Percentiles rank a stretch among this genome's conserved stretches.
These are phyloP conservation scores for Dysmachus trigonus DNA, from an alignment of 2,888 invertebrate species.

Conservation along the genomic window DNA sequence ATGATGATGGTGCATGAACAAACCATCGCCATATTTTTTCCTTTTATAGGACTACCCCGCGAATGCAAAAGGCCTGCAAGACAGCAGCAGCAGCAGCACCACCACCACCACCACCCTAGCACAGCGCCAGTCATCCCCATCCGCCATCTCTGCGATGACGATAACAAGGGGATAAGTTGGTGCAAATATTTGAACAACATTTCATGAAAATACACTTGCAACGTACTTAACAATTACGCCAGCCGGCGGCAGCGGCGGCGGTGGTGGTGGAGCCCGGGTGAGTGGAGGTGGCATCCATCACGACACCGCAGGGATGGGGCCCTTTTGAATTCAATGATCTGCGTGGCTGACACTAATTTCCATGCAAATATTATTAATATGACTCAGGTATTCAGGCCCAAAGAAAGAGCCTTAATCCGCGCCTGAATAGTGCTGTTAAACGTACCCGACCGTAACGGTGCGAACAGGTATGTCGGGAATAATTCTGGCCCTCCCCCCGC, in stretches of 20 bases:
- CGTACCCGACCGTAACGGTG: background rate
- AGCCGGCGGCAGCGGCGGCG: background rate
- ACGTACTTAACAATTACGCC: constrained; percentile 31
- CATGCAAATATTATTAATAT: constrained; percentile 5
- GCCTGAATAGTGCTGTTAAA: background rate
- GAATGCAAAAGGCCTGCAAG: constrained; percentile 33
- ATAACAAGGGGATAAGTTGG: constrained; percentile 42
- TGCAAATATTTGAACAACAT: constrained; percentile 42
- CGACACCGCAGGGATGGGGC: background rate
- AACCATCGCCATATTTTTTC: constrained; percentile 32
- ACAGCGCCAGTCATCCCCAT: background rate
- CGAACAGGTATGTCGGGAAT: background rate
- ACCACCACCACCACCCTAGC: background rate
- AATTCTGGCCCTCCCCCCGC: background rate
- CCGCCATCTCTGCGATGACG: constrained; percentile 5
- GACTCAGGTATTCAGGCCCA: background rate
- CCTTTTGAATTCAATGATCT: constrained; percentile 4
- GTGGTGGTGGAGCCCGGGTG: background rate
- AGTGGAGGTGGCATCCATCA: background rate
- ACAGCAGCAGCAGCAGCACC: background rate
- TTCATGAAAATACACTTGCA: constrained; percentile 43
- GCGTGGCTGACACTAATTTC: constrained; percentile 19
- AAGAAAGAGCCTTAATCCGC: background rate
- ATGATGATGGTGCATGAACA: constrained; percentile 19
- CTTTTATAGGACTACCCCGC: constrained; percentile 9